Evolutionary conservation across 2,797 vertebrate genomes (phyloP), one percentile per base, ranked within the genome.

Genomic region (Phoeniculus purpureus): DNA sequence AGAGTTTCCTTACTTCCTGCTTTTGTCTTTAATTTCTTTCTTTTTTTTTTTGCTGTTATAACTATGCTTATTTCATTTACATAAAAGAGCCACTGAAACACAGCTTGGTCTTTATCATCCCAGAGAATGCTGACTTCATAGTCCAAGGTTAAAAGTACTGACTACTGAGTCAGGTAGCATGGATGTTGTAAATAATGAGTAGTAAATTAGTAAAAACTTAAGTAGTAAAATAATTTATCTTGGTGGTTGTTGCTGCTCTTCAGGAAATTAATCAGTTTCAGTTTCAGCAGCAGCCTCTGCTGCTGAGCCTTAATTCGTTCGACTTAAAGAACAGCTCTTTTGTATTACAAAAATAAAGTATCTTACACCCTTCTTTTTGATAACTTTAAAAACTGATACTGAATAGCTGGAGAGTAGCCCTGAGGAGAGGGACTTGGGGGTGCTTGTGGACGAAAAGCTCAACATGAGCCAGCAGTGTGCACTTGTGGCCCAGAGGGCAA

Each of bases 311-410:
- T 67, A 85, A 51, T 73, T 87, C 1, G 47, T 61, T 81, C 60
- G 64, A 45, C n/a, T 84, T 71, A 74, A 92, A 64, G 54, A 86
- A 60, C 16, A 77, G 15, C 6, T 55, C 15, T 71, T 80, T 81
- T 65, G 8, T 91, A 70, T 60, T 76, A 77, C 86, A 85, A 56
- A 75, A 15, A 15, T 7, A 8, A 93, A 82, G 51, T 64, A 19
- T 5, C 54, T 71, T 92, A 81, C 71, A 80, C 26, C 27, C 87
- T 92, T 84, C 21, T 61, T 81, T 94, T 77, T 84, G 77, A 90
- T 90, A 32, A 21, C 58, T 81, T 79, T 48, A 84, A 91, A 45
- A 81, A 65, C 34, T 75, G 21, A 26, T 85, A 47, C 80, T 95
- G 85, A 81, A 89, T 89, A 92, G n/a, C n/a, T n/a, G n/a, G n/a